Percentiles rank a stretch among this genome's conserved stretches.
These are phyloP conservation scores for Frankliniella intonsa DNA, from an alignment of 2,888 invertebrate species.

Conservation along the genomic window DNA sequence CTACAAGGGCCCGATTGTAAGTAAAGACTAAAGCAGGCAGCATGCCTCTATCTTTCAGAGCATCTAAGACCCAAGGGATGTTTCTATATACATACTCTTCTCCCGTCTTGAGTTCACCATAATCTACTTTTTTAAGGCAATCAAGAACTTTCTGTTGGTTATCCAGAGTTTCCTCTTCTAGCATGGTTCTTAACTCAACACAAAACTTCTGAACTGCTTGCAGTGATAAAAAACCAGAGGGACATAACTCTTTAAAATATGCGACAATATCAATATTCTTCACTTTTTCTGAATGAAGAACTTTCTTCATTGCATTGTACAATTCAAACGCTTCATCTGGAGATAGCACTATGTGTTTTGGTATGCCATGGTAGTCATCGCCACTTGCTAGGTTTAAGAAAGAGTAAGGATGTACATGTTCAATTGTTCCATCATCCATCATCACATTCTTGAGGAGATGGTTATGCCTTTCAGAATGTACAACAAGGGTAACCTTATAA, in stretches of 20 bases:
- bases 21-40: conserved; percentile 38
- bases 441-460: conserved; percentile 39
- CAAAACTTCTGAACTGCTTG: conserved; percentile 37
- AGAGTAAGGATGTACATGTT: conserved; percentile 38
- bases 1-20: conserved; percentile 36
- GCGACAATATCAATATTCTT: conserved; percentile 31
- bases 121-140: background rate
- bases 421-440: conserved; percentile 33
- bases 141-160: conserved; percentile 32
- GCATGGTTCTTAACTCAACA: conserved; percentile 34
- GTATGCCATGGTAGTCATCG: conserved; percentile 36
- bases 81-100: background rate
- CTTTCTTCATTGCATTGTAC: conserved; percentile 35
- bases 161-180: conserved; percentile 32
- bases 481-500: conserved; percentile 37
- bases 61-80: background rate
- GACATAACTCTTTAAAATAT: conserved; percentile 33
- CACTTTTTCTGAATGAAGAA: conserved; percentile 29
- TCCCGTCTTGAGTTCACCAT: background rate
- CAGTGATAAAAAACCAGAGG: conserved; percentile 37
- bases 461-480: conserved; percentile 38
- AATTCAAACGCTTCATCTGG: conserved; percentile 38
- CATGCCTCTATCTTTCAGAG: conserved; percentile 36
- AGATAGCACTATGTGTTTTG: conserved; percentile 36
- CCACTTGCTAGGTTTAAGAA: conserved; percentile 35